phyloP scores from a whole-genome alignment of 2,797 vertebrate species.

The Bovichtus diacanthus region DNA sequence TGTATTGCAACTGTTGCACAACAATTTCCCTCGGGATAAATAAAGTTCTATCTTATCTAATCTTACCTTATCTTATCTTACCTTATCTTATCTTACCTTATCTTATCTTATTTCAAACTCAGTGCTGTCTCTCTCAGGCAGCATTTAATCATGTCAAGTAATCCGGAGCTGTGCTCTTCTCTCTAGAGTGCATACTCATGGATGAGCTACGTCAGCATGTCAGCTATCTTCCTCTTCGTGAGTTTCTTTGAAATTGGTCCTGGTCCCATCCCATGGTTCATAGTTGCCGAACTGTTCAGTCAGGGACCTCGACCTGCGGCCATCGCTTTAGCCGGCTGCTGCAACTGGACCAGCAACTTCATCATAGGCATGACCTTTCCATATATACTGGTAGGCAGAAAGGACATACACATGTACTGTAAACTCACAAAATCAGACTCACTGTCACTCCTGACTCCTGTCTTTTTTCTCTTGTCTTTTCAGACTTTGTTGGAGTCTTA shows the following conservation, averaged over 20 bases:
- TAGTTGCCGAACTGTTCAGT: conserved; percentile 98
- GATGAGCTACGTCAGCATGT: conserved; percentile 97
- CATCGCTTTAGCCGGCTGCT: conserved; percentile 92
- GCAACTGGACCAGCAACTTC: conserved; percentile 98
- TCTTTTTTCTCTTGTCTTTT: neutral
- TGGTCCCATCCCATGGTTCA: conserved; percentile 98
- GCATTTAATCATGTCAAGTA: neutral
- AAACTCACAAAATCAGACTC: neutral
- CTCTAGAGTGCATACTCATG: conserved; percentile 86
- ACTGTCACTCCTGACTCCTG: neutral
- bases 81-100: no score
- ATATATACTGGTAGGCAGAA: conserved; percentile 88
- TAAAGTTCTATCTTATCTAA: no score
- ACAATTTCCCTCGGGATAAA: no score
- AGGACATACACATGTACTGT: neutral
- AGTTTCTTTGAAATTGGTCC: conserved; percentile 98
- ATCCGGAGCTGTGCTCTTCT: neutral
- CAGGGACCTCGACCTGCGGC: conserved; percentile 96
- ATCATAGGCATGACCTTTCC: conserved; percentile 93
- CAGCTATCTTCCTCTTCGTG: conserved; percentile 94
- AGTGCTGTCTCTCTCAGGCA: neutral
- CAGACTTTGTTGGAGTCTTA: conserved; percentile 89
- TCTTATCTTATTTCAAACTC: neutral
- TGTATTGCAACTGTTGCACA: no score
- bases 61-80: no score